Conservation (phyloP, 2,888 invertebrate genomes). For the Drosophila picticornis region DNA sequence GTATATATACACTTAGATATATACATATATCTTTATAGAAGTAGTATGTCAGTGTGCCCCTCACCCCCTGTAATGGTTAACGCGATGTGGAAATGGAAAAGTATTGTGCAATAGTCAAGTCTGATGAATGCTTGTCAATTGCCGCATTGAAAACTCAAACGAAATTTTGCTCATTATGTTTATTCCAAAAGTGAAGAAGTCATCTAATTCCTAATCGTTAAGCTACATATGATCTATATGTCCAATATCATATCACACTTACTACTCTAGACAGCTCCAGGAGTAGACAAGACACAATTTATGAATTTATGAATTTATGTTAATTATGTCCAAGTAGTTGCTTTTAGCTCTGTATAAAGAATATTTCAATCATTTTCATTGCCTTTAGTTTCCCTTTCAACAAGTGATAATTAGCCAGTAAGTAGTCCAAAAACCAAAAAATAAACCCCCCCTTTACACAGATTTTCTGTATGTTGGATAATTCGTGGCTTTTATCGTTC, state of each 20-base stretch:
- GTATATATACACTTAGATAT: constrained; percentile 23
- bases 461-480: neutral
- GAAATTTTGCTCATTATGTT: constrained; percentile 69
- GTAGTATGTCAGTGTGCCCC: constrained; percentile 23
- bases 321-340: constrained; percentile 16
- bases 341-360: constrained; percentile 46
- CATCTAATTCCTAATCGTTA: constrained; percentile 51
- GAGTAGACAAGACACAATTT: constrained; percentile 31
- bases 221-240: constrained; percentile 46
- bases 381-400: constrained; percentile 32
- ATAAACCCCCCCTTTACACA: constrained; percentile 17
- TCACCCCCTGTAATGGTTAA: constrained; percentile 1
- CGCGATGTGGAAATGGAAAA: constrained; percentile 28
- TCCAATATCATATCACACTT: constrained; percentile 68
- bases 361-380: constrained; percentile 26
- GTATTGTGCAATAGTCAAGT: constrained; percentile 60
- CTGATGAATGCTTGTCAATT: constrained; percentile 61
- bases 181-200: constrained; percentile 54
- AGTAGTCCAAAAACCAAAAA: constrained; percentile 23
- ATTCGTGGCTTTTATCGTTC: neutral
- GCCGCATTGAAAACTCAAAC: constrained; percentile 55
- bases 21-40: constrained; percentile 9
- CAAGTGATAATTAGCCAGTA: constrained; percentile 60
- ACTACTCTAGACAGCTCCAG: constrained; percentile 20
- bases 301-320: constrained; percentile 16